Base-by-base conservation (phyloP, 2,797 vertebrate genomes). In the Cottoperca gobio region DNA sequence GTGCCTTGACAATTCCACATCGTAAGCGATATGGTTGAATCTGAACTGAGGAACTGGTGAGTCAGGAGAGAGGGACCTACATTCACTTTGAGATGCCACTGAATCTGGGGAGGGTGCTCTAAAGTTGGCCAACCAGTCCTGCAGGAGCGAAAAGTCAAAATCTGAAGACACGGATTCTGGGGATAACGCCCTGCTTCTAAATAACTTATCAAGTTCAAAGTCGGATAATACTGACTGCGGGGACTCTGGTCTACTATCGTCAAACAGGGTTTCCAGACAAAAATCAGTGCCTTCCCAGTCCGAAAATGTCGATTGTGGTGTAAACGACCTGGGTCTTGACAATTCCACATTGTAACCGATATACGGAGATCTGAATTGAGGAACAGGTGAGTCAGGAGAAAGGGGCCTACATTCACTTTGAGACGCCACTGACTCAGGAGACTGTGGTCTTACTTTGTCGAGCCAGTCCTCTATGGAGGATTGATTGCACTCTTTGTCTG, bases 221-320 rank as follows among this genome's bases (percentile, higher is more conserved):
- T 48, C 45, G 48, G 45, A 46, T 11, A 11, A 46, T 21, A 21
- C 45, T 46, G 45, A 46, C n/a, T 21, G 40, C 1, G 76, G 79
- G 3, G 82, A 82, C 9, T 60, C 35, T 62, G 83, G 46, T 43
- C 78, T 77, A 6, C 6, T 28, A 48, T 77, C 58, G 0, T 78
- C 62, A 82, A 87, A 83, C 14, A 83, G 37, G 8, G 23, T 33
- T 1, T 40, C 78, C 2, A 78, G 46, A 43, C 17, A 60, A 1
- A 75, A 54, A 54, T 82, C 70, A 40, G 28, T 66, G 14, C 21
- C 52, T 11, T 86, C 86, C 81, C 84, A 86, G 28, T 89, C 79
- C 0, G 79, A 86, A 13, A 59, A 21, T 8, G 37, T 4, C 10
- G 84, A 87, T 37, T 78, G n/a, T 28, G 81, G 74, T 21, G 81